A percentile compares a stretch with the other conserved stretches of the same genome.
Evolutionary conservation across 2,888 invertebrate species (phyloP).

Genomic region (Dastarcus helophoroides): DNA sequence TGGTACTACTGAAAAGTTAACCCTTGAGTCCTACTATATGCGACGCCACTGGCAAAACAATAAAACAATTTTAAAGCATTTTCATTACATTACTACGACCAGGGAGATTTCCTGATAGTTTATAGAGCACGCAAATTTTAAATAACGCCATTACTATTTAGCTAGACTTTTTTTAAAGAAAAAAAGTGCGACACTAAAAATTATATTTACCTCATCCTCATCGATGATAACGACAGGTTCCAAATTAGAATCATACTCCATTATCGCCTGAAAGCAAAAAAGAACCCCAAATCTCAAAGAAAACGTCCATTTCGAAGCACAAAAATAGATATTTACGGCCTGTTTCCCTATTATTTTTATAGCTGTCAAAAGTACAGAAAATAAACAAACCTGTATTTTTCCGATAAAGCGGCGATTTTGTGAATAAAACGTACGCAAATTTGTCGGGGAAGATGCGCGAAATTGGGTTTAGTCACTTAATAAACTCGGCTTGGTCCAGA

Average conservation of each 20-base stretch:
- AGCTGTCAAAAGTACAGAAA: conserved; percentile 27
- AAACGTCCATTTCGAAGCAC: conserved; percentile 6
- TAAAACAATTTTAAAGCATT: too few species aligned
- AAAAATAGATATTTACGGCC: conserved; percentile 13
- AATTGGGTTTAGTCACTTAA: conserved; percentile 8
- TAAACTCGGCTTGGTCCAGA: conserved; percentile 18
- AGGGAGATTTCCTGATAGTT: too few species aligned
- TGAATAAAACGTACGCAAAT: too few species aligned
- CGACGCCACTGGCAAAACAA: too few species aligned
- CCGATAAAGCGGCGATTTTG: too few species aligned
- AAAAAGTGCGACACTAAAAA: too few species aligned
- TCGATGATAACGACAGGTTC: conserved; percentile 31
- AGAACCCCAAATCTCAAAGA: conserved; percentile 1
- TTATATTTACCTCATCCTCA: conserved; percentile 24
- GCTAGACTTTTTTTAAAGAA: too few species aligned
- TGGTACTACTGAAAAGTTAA: too few species aligned
- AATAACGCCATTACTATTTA: too few species aligned
- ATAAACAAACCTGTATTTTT: not conserved
- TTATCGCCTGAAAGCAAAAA: conserved; percentile 9
- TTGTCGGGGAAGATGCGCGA: conserved; percentile 4
- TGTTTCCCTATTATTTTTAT: conserved; percentile 19
- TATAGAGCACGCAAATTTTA: too few species aligned
- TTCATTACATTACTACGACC: too few species aligned
- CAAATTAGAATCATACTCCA: conserved; percentile 19
- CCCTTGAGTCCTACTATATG: too few species aligned